A percentile compares a stretch with the other conserved stretches of the same genome.
Conservation (phyloP, 2,888 invertebrate species). For the Agelastica alni region DNA sequence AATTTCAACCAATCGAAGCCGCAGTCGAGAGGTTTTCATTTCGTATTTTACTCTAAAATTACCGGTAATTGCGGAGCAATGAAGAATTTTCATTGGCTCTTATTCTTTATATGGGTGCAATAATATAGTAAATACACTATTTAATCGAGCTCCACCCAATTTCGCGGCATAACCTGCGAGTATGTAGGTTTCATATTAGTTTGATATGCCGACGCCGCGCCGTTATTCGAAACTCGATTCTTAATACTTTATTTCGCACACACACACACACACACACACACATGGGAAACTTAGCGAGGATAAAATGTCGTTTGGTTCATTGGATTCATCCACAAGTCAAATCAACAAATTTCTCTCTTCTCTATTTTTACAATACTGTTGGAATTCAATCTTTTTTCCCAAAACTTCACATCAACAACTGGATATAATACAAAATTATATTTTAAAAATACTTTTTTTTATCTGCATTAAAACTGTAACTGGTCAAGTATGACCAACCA, state of each 20-base stretch:
- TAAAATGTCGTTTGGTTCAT: slow-evolving; percentile 11
- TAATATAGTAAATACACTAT: slow-evolving; percentile 23
- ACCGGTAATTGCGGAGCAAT: slow-evolving; percentile 20
- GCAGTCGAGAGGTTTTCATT: slow-evolving; percentile 16
- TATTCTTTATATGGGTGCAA: slow-evolving; percentile 21
- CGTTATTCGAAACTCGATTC: slow-evolving; percentile 6
- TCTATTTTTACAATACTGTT: no score
- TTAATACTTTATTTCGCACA: slow-evolving; percentile 10
- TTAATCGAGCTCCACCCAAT: slow-evolving; percentile 19
- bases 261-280: neutral
- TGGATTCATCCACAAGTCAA: no score
- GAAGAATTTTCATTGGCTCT: slow-evolving; percentile 13
- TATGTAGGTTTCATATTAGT: slow-evolving; percentile 19
- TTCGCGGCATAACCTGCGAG: slow-evolving; percentile 16
- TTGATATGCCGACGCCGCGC: slow-evolving; percentile 17
- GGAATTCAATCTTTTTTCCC: no score
- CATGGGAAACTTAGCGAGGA: neutral
- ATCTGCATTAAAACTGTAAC: no score
- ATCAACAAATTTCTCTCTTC: no score
- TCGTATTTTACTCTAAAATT: slow-evolving; percentile 21
- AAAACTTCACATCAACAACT: no score
- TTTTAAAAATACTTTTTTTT: no score
- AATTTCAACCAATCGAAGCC: slow-evolving; percentile 18
- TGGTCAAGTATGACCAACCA: no score
- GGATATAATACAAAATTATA: no score